Conservation (phyloP, 2,797 vertebrate genomes). For the Trematomus bernacchii region DNA sequence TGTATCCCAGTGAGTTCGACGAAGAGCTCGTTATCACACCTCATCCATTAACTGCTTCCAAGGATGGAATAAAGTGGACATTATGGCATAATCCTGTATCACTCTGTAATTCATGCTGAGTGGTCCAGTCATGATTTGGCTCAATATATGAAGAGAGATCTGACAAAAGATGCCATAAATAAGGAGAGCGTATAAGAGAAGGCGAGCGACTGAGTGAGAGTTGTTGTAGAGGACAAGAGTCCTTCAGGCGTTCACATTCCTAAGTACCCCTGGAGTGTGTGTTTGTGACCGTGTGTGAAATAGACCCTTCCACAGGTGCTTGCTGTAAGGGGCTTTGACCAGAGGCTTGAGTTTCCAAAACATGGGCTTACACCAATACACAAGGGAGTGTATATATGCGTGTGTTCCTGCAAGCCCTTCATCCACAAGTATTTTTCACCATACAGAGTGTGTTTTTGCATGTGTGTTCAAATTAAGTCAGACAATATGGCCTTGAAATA, state of each 20-base stretch:
- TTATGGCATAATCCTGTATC: slow-evolving; percentile 62
- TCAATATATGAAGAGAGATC: slow-evolving; percentile 61
- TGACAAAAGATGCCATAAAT: slow-evolving; percentile 59
- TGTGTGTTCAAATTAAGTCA: slow-evolving; percentile 32
- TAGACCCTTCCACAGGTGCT: slow-evolving; percentile 77
- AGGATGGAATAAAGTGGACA: slow-evolving; percentile 44
- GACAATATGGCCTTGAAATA: slow-evolving; percentile 24
- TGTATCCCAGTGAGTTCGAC: slow-evolving; percentile 40
- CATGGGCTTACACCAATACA: slow-evolving; percentile 64
- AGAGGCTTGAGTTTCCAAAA: slow-evolving; percentile 81
- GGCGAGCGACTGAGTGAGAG: slow-evolving; percentile 32
- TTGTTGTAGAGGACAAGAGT: slow-evolving; percentile 30
- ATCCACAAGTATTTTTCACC: slow-evolving; percentile 41
- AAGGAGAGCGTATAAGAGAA: slow-evolving; percentile 34
- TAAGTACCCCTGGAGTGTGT: slow-evolving; percentile 47
- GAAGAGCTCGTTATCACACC: slow-evolving; percentile 62
- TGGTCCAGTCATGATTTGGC: slow-evolving; percentile 56
- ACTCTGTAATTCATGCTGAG: slow-evolving; percentile 70
- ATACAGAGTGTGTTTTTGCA: slow-evolving; percentile 16
- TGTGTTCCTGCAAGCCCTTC: slow-evolving; percentile 50
- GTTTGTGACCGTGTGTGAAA: slow-evolving; percentile 40
- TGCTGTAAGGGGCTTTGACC: slow-evolving; percentile 70
- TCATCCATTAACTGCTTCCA: slow-evolving; percentile 66
- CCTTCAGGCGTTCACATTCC: slow-evolving; percentile 65
- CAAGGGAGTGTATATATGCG: slow-evolving; percentile 41